Evolutionary conservation across 1,140 invertebrate species (phyloP), one percentile per base, ranked within the genome.

Genomic region (Calliphora vicina): DNA sequence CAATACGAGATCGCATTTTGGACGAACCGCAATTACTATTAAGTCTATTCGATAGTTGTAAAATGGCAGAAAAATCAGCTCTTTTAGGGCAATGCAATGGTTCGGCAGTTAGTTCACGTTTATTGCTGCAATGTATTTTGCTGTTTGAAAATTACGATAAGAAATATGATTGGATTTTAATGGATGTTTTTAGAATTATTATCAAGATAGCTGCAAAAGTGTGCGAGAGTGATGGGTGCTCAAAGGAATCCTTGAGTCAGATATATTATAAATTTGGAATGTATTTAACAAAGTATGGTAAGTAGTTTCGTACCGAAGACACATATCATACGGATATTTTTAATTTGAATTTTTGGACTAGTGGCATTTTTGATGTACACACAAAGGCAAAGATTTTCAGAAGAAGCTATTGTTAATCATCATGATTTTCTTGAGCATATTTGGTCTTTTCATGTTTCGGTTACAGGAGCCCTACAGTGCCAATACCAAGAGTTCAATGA

Each of bases 111-210:
- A 83, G 85, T 73, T 87, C 89, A n/a, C 83, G 74, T 0, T 50
- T 86, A 5, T 85, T 89, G 43, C 87, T 84, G 23, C 85, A 89
- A 25, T 84, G 84, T 0, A 84, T 89, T 71, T 15, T 84, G 10
- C 23, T 88, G 13, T 45, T 89, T 17, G 84, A 89, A 25, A 86
- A 87, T 0, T 85, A 86, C n/a, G 82, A 84, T 17, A 35, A 83
- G 5, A 88, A 85, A 78, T 89, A 87, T 29, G 84, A 84, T 73
- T 89, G 88, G 76, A 85, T 83, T 0, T 17, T 87, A 27, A 84
- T 80, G n/a, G 73, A 86, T 17, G 81, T 89, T 2, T 86, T 86
- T 81, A 86, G 89, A 74, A 86, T 86, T 29, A 81, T 89, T 8
- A 84, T 87, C 6, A 85, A 85, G 1, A 45, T 89, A 67, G 87